These are phyloP conservation scores for Ceratoteleas bidentatus DNA, from an alignment of 1,140 invertebrate species.

Conservation along the genomic window DNA sequence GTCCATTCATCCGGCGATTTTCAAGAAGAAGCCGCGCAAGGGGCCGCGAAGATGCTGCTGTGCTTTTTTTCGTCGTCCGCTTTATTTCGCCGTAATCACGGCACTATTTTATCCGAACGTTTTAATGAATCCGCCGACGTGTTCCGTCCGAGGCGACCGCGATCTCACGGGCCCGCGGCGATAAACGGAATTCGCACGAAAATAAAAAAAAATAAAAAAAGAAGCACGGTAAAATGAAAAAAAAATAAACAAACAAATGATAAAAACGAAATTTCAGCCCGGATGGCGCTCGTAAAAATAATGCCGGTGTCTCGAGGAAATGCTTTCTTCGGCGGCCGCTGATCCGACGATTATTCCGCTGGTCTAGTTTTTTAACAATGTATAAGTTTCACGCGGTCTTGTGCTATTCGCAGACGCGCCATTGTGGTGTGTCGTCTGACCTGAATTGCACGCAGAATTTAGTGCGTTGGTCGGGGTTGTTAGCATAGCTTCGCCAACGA, in stretches of 20 bases:
- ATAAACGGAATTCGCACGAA: too few species aligned
- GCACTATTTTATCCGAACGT: constrained; percentile 73
- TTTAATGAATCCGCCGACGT: constrained; percentile 79
- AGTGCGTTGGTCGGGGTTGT: constrained; percentile 38
- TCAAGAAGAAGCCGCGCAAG: constrained; percentile 26
- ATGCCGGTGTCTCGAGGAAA: constrained; percentile 58
- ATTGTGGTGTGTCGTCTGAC: constrained; percentile 37
- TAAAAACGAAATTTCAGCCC: constrained; percentile 47
- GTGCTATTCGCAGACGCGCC: constrained; percentile 8
- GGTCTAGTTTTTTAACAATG: constrained; percentile 66
- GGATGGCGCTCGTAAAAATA: constrained; percentile 48
- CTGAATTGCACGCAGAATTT: constrained; percentile 36
- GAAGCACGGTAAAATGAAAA: constrained; percentile 67
- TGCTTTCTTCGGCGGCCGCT: constrained; percentile 49
- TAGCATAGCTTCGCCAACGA: too few species aligned
- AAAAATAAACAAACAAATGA: too few species aligned
- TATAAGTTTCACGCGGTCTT: constrained; percentile 52
- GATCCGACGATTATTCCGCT: constrained; percentile 61
- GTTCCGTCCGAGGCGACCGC: constrained; percentile 38
- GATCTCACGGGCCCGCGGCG: constrained; percentile 72
- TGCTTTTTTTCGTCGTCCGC: constrained; percentile 56
- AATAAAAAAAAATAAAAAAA: constrained; percentile 41
- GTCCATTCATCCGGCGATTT: too few species aligned
- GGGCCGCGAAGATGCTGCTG: constrained; percentile 55
- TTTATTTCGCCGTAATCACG: constrained; percentile 74